Evolutionary conservation across 2,888 invertebrate genomes (phyloP), one percentile per base, ranked within the genome.

Genomic region (Scaptomyza parva): DNA sequence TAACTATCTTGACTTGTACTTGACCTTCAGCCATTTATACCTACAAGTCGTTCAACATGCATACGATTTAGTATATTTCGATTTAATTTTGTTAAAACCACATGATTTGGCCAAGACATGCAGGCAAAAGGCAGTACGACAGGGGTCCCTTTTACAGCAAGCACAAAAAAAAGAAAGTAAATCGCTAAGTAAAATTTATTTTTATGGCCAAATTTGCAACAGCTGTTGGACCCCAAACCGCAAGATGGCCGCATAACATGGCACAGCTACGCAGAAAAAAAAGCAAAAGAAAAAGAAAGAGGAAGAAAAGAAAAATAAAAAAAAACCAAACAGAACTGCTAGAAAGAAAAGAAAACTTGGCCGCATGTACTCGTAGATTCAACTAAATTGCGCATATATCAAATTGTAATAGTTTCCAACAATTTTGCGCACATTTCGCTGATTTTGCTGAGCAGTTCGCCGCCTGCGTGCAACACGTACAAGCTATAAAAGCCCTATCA

Each of bases 321-420:
- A 45, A 12, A 33, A 17, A 1, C 11, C 18, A 0, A 17, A 8
- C 30, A 17, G 2, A 40, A 22, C 35, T 14, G 30, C 6, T 30
- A 28, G 26, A 48, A 37, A 24, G 26, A 47, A 44, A 47, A 14
- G 52, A 57, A 66, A 72, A 67, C 35, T 70, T 70, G 73, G 70
- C 70, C 73, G 63, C 67, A 63, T 45, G 48, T 70, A 58, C 73
- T 76, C 80, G 66, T 78, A 76, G 67, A 81, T 81, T 82, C 80
- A 82, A 74, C 76, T 70, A 78, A 81, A 81, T 81, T 82, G 80
- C 83, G 68, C 76, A 78, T 81, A 81, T 82, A 81, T 81, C 80
- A 81, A 82, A 78, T 76, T 79, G 80, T 82, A 81, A 81, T 81
- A 81, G 80, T 81, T 80, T 81, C 52, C 60, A 78, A 82, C 68